Evolutionary conservation across 2,888 invertebrate genomes (phyloP), one percentile per base, ranked within the genome.

Genomic region (Smittia aterrima): DNA sequence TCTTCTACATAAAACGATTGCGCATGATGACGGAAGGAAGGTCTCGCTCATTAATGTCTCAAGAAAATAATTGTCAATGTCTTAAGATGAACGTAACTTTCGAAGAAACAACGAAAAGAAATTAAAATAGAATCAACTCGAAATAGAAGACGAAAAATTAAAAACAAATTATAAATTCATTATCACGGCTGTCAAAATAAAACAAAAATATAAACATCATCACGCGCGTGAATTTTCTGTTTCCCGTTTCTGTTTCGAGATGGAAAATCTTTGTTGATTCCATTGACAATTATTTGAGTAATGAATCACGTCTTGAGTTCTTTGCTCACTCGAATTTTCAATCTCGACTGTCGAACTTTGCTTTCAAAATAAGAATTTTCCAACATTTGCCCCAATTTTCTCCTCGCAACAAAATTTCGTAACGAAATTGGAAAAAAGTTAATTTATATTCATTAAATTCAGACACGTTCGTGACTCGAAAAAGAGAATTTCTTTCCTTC

Each of bases 381-480:
- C 47, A 47, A 47, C 11, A 47, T 47, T 47, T 47, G 16, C 47
- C 47, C 47, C 13, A 47, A 47, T 16, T 47, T 47, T 47, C 11
- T 47, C 16, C 16, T 13, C 47, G 11, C 47, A 32, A 32, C 32
- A 9, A 32, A 9, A 32, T 32, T 32, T n/a, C n/a, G 47, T n/a
- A 47, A 16, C 47, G 16, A 47, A 47, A 47, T 47, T 47, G 47
- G 47, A 47, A 47, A 38, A 47, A 47, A n/a, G 47, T 47, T 67
- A 67, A 67, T 67, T 67, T 67, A 67, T 67, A 67, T 67, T 67
- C 66, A 67, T 67, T 67, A 67, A 67, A 67, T 67, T 67, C 20
- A 38, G 66, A 38, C 66, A 67, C 66, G 66, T 67, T 67, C 66
- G 27, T 64, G 1, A 18, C 22, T 22, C 54, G n/a, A 62, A 38